A percentile compares a stretch with the other conserved stretches of the same genome.
Conservation (phyloP, 1,140 invertebrate species). For the Goniozus legneri region DNA sequence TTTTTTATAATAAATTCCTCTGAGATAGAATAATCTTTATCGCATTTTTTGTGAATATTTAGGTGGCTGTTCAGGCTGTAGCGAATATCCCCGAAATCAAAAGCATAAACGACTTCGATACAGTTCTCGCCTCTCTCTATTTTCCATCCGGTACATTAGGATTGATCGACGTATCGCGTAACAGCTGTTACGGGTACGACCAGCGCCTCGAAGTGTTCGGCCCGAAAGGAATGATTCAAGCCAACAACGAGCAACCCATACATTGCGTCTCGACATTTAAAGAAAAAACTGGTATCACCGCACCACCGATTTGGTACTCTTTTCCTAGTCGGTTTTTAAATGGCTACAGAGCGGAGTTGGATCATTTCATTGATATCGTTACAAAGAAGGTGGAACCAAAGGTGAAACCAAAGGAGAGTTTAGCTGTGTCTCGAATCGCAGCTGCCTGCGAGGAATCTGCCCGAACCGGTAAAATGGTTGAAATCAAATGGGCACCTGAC, state of each 20-base stretch:
- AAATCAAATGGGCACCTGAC: conserved; percentile 46
- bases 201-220: conserved; percentile 68
- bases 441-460: conserved; percentile 57
- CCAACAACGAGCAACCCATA: conserved; percentile 58
- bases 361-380: conserved; percentile 65
- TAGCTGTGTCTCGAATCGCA: conserved; percentile 59
- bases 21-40: neutral
- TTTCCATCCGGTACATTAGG: conserved; percentile 64
- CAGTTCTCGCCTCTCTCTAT: conserved; percentile 60
- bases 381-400: conserved; percentile 44
- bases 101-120: conserved; percentile 63
- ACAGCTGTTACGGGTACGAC: conserved; percentile 66
- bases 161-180: conserved; percentile 64
- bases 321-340: conserved; percentile 62
- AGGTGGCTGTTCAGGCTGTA: conserved; percentile 55
- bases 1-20: conserved; percentile 4
- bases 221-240: conserved; percentile 58
- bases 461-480: conserved; percentile 50
- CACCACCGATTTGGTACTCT: conserved; percentile 60
- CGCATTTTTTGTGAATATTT: neutral
- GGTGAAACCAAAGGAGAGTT: conserved; percentile 53
- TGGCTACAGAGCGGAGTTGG: conserved; percentile 61
- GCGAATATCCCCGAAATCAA: conserved; percentile 61
- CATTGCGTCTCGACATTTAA: conserved; percentile 48
- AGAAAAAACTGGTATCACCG: conserved; percentile 44